A percentile compares a stretch with the other conserved stretches of the same genome.
Conservation (phyloP, 2,888 invertebrate species). For the Athetis lepigone region DNA sequence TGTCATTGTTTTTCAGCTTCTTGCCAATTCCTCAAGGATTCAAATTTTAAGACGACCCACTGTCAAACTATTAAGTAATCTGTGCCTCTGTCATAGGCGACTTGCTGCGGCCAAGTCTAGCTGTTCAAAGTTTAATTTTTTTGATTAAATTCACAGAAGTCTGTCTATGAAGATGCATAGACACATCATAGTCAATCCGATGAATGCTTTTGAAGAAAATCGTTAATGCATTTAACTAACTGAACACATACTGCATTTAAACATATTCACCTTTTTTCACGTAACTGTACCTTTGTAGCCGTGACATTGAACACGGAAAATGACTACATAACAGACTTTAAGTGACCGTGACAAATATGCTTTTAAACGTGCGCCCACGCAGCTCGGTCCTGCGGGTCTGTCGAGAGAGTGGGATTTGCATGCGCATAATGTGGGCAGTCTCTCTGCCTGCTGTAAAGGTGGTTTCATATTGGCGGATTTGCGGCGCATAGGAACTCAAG, state of each 20-base stretch:
- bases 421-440: constrained; percentile 34
- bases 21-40: background rate
- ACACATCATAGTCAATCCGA: background rate
- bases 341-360: constrained; percentile 67
- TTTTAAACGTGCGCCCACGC: constrained; percentile 62
- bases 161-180: background rate
- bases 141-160: background rate
- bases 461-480: constrained; percentile 10
- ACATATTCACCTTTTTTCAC: background rate
- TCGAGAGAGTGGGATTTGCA: constrained; percentile 54
- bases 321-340: constrained; percentile 60
- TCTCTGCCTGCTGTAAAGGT: constrained; percentile 17
- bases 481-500: background rate
- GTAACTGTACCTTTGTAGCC: constrained; percentile 52
- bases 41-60: too few species aligned
- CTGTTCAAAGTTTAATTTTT: background rate
- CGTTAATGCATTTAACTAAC: background rate
- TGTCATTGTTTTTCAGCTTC: too few species aligned
- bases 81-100: too few species aligned
- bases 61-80: too few species aligned
- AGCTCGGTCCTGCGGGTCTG: constrained; percentile 45
- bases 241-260: background rate
- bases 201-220: background rate
- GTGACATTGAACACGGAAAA: constrained; percentile 68
- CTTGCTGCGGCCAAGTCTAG: too few species aligned